These are phyloP conservation scores for Pristis pectinata DNA, from an alignment of 2,797 vertebrate species.

Conservation along the genomic window DNA sequence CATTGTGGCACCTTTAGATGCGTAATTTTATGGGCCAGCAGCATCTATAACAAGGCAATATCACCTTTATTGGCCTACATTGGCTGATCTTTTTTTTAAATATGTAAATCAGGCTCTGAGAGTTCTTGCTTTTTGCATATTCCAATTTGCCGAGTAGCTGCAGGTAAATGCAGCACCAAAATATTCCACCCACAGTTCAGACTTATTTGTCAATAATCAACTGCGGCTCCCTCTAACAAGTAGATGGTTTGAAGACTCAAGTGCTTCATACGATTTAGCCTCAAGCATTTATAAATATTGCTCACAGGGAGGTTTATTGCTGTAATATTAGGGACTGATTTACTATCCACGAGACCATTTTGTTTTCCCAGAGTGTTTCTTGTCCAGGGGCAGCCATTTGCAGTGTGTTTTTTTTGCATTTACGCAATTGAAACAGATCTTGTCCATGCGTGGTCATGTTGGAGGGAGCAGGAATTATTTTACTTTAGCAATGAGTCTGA, in stretches of 20 bases:
- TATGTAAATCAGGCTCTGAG: not conserved
- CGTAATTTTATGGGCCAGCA: conserved; percentile 50
- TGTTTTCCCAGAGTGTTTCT: not conserved
- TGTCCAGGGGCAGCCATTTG: not conserved
- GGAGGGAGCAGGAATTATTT: not conserved
- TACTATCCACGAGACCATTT: not conserved
- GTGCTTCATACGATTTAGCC: not conserved
- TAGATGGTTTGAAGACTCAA: not conserved
- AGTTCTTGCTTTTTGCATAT: not conserved
- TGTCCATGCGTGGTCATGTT: too few species aligned
- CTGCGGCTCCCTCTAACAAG: not conserved
- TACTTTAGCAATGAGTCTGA: not conserved
- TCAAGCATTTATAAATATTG: not conserved
- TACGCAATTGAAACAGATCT: not conserved
- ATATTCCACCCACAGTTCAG: conserved; percentile 11
- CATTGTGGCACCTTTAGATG: conserved; percentile 49
- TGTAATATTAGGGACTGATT: not conserved
- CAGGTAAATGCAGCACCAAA: not conserved
- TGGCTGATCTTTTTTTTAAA: not conserved
- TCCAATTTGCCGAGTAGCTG: conserved; percentile 9
- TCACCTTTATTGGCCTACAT: conserved; percentile 11
- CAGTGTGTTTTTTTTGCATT: not conserved
- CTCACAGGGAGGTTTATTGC: not conserved
- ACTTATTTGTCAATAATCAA: conserved; percentile 6
- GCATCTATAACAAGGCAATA: conserved; percentile 32